Evolutionary conservation across 2,113 vertebrate species (phyloP), one percentile per base, ranked within the genome.

Genomic region (Sigmodon hispidus): DNA sequence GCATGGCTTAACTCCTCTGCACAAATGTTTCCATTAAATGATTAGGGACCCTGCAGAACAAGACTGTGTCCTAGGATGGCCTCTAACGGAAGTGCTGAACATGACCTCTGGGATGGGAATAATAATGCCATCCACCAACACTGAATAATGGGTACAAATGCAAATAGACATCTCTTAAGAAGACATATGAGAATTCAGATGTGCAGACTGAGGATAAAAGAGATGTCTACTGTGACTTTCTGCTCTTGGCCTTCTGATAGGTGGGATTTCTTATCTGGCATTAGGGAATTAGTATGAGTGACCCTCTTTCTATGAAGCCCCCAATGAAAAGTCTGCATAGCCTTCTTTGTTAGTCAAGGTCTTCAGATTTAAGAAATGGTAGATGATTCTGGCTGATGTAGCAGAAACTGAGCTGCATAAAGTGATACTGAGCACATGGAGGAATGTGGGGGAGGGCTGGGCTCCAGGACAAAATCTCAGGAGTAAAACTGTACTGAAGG

Each of bases 351-450:
- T 43, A 59, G 11, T 69, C 40, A 85, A 21, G 19, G 13, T 55
- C 63, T 95, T 90, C 45, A 22, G 52, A 77, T 75, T 93, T 81
- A 79, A 81, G 67, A 1, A 52, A 31, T 21, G 55, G 73, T 36
- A 87, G 21, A 6, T 36, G 45, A 86, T 69, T 26, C 26, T 88
- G 67, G 19, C 7, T 89, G 65, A 52, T 29, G 73, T 57, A 91
- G 24, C 59, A 89, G 65, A 88, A 94, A 94, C 61, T 48, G 15
- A 50, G 19, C 75, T 92, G 92, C 70, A 87, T 63, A 89, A 87
- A 85, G 83, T 61, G 22, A 79, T 69, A 63, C 0, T 26, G 61
- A 90, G 8, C 59, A 40, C 15, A 45, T 85, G 45, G 70, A 72
- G 73, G 61, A 87, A 92, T 92, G 87, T 10, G 45, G 85, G 55